A percentile compares a stretch with the other conserved stretches of the same genome.
phyloP scores from a whole-genome alignment of 2,888 invertebrate species.

The Lepas anatifera region DNA sequence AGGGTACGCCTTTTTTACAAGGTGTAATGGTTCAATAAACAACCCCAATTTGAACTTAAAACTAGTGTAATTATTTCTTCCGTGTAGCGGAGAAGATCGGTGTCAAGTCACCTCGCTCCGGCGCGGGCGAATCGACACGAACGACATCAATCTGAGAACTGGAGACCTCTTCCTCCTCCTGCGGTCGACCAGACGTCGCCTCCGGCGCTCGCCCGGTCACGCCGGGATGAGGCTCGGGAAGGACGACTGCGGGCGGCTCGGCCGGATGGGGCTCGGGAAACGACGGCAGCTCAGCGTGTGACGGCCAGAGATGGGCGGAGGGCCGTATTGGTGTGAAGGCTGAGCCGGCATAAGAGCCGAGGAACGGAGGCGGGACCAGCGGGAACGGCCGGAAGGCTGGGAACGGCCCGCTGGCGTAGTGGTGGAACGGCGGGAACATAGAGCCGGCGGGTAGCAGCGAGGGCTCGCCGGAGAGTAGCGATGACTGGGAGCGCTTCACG shows the following conservation, averaged over 20 bases:
- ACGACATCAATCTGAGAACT: constrained; percentile 16
- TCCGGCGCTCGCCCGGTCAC: not conserved
- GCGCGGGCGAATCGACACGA: not conserved
- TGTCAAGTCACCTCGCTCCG: not conserved
- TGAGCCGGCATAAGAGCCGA: constrained; percentile 23
- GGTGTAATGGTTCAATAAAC: too few species aligned
- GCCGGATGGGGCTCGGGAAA: constrained; percentile 12
- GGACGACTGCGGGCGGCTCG: not conserved
- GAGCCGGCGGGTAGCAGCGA: constrained; percentile 16
- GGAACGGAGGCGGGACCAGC: constrained; percentile 22
- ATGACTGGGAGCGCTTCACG: constrained; percentile 18
- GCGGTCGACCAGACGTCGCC: constrained; percentile 4
- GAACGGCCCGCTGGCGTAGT: constrained; percentile 18
- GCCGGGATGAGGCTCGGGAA: not conserved
- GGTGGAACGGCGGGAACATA: constrained; percentile 21
- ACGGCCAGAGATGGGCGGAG: constrained; percentile 10
- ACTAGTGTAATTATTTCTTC: too few species aligned
- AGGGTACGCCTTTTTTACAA: too few species aligned
- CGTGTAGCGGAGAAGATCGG: too few species aligned
- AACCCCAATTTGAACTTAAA: too few species aligned
- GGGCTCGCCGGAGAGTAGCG: constrained; percentile 16
- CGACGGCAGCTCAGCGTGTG: constrained; percentile 13
- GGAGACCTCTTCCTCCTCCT: constrained; percentile 15
- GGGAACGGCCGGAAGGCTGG: constrained; percentile 22
- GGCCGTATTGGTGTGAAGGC: constrained; percentile 21